phyloP scores from a whole-genome alignment of 1,140 invertebrate genomes.

The Habropoda laboriosa region DNA sequence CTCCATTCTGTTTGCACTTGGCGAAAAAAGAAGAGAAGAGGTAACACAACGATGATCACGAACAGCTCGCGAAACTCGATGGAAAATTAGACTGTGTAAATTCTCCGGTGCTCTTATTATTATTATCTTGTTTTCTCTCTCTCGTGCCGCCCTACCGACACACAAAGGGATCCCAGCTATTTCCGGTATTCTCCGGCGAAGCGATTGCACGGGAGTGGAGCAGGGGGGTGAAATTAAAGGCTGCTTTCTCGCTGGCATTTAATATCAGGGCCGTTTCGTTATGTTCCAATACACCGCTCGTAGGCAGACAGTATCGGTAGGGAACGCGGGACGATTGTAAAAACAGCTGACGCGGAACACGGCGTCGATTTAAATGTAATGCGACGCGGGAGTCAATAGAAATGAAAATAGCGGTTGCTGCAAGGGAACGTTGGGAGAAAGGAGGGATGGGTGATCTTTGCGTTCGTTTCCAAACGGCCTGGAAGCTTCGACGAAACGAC shows the following conservation, averaged over 20 bases:
- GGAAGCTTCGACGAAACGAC: background rate
- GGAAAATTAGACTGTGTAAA: constrained; percentile 27
- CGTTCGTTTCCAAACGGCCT: background rate
- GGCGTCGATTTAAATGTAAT: constrained; percentile 34
- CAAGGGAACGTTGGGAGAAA: too few relatives aligned
- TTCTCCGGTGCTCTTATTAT: background rate
- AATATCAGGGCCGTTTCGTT: constrained; percentile 10
- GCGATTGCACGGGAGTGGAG: background rate
- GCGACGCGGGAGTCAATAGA: constrained; percentile 19
- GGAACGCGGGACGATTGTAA: constrained; percentile 20
- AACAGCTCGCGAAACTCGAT: background rate
- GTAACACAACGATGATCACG: background rate
- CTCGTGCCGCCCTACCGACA: too few relatives aligned
- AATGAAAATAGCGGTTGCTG: constrained; percentile 14
- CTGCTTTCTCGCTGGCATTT: constrained; percentile 7
- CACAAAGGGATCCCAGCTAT: background rate
- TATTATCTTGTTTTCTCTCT: background rate
- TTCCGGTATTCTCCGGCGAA: background rate
- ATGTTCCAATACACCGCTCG: constrained; percentile 1
- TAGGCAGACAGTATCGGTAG: constrained; percentile 9
- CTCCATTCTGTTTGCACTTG: too few relatives aligned
- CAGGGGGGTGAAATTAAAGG: constrained; percentile 16
- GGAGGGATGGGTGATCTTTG: background rate
- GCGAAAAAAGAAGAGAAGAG: too few relatives aligned
- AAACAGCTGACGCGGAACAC: constrained; percentile 37